A percentile compares a stretch with the other conserved stretches of the same genome.
Conservation (phyloP, 1,140 invertebrate genomes). For the Wiebesia pumilae region DNA sequence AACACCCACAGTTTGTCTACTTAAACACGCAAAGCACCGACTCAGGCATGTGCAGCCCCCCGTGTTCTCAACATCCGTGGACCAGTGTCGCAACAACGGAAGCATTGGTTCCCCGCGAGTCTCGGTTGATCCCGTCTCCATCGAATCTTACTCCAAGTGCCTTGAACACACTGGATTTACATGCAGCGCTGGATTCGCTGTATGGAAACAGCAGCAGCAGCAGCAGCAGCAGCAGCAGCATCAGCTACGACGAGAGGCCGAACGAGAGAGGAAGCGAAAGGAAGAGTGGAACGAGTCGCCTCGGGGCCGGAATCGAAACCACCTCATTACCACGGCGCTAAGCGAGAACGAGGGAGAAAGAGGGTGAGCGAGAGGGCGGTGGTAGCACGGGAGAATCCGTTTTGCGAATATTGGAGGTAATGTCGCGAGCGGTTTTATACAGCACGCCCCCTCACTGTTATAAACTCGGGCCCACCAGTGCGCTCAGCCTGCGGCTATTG, state of each 20-base stretch:
- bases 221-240: slow-evolving; percentile 51
- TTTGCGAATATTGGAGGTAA: slow-evolving; percentile 75
- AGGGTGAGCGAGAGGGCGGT: slow-evolving; percentile 58
- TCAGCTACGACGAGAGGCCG: neutral
- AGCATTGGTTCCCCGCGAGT: neutral
- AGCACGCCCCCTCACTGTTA: slow-evolving; percentile 57
- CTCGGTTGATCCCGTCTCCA: neutral
- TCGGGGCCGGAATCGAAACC: slow-evolving; percentile 74
- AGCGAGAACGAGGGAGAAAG: slow-evolving; percentile 54
- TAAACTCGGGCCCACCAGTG: slow-evolving; percentile 42
- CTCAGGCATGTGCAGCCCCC: too few species aligned
- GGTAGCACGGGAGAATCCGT: slow-evolving; percentile 69
- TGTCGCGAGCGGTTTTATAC: slow-evolving; percentile 75
- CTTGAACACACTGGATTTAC: slow-evolving; percentile 55
- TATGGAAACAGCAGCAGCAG: slow-evolving; percentile 61
- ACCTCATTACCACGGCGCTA: slow-evolving; percentile 69
- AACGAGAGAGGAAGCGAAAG: neutral
- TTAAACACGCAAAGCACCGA: too few species aligned
- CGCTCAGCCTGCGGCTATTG: slow-evolving; percentile 35
- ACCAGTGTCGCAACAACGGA: neutral
- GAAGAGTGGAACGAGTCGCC: slow-evolving; percentile 56
- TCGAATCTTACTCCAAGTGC: slow-evolving; percentile 41
- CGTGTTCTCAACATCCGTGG: too few species aligned
- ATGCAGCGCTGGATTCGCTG: slow-evolving; percentile 49
- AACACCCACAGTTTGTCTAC: too few species aligned